Evolutionary conservation across 2,888 invertebrate genomes (phyloP).

Genomic region (Oscheius sp.): DNA sequence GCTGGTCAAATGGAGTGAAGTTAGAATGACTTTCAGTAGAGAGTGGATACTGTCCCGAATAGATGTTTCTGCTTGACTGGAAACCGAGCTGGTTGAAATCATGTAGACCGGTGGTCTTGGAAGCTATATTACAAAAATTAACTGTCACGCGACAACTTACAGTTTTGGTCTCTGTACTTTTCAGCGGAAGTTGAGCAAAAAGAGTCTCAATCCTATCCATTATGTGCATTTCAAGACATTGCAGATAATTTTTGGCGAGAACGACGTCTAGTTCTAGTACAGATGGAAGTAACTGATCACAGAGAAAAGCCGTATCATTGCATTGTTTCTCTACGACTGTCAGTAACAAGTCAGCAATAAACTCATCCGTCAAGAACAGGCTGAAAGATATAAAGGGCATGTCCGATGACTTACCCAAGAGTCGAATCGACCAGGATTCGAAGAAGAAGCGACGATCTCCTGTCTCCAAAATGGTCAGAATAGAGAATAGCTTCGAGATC

Average conservation of each 20-base stretch:
- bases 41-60: conserved; percentile 12
- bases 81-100: neutral
- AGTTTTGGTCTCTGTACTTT: neutral
- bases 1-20: conserved; percentile 18
- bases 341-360: conserved; percentile 17
- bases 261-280: conserved; percentile 31
- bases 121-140: neutral
- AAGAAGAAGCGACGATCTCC: conserved; percentile 44
- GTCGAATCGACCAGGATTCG: conserved; percentile 42
- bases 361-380: conserved; percentile 22
- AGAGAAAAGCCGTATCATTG: neutral
- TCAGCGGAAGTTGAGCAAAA: conserved; percentile 28
- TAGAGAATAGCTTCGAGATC: conserved; percentile 51
- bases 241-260: conserved; percentile 12
- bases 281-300: conserved; percentile 18
- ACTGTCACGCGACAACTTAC: neutral
- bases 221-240: conserved; percentile 12
- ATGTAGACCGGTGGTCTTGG: conserved; percentile 29
- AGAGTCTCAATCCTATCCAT: conserved; percentile 25
- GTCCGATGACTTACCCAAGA: conserved; percentile 4
- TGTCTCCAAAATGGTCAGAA: conserved; percentile 51
- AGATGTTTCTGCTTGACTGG: neutral
- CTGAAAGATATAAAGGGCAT: neutral
- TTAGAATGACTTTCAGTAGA: conserved; percentile 1
- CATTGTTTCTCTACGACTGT: neutral